Evolutionary conservation across 2,797 vertebrate genomes (phyloP).

Genomic region (Thalassophryne amazonica): DNA sequence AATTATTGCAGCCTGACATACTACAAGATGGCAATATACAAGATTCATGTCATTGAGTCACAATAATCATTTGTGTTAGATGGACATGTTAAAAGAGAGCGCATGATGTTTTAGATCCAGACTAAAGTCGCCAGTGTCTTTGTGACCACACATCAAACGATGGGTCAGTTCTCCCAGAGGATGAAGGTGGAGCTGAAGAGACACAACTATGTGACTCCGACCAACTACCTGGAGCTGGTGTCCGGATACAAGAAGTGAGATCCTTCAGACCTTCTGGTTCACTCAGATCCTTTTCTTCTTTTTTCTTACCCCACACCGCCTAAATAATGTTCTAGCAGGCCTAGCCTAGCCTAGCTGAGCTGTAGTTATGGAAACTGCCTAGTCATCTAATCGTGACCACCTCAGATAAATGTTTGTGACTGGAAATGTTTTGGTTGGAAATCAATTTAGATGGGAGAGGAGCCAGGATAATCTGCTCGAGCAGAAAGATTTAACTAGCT

Average conservation of each 20-base stretch:
- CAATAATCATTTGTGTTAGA: neutral
- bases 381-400: too few species aligned
- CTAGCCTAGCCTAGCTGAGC: too few species aligned
- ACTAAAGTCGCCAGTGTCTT: conserved; percentile 86
- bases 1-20: neutral
- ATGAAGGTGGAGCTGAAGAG: conserved; percentile 85
- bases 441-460: too few species aligned
- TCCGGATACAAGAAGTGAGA: conserved; percentile 88
- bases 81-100: neutral
- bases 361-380: too few species aligned
- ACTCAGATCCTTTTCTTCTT: neutral
- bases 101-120: conserved; percentile 71
- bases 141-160: conserved; percentile 88
- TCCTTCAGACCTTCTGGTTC: neutral
- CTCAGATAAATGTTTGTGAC: too few species aligned
- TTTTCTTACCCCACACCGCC: neutral
- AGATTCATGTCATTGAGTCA: too few species aligned
- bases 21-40: neutral
- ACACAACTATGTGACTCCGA: conserved; percentile 88
- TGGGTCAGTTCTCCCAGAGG: conserved; percentile 78
- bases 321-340: too few species aligned
- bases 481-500: too few species aligned
- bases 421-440: too few species aligned
- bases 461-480: too few species aligned
- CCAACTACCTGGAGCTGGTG: conserved; percentile 90